Base-by-base conservation (phyloP, 2,797 vertebrate species). In the Spheniscus humboldti region DNA sequence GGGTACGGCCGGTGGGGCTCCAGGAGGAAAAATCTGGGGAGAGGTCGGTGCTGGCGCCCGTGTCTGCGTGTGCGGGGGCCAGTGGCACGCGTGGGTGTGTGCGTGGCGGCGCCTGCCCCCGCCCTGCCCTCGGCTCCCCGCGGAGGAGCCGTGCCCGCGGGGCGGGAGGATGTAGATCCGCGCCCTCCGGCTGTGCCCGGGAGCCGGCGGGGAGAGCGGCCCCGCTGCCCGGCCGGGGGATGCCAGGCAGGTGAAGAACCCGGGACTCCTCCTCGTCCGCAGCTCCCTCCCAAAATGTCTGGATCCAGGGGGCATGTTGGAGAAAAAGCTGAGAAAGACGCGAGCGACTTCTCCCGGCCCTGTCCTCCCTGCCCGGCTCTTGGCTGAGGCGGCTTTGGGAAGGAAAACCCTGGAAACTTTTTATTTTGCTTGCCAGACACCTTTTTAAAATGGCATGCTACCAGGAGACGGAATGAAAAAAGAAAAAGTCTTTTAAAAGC, bases 291-390 rank as follows among this genome's bases (percentile, higher is more conserved):
- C 76, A 43, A 22, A 63, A 66, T 52, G 93, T 92, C 97, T 96
- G 98, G 98, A 97, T 98, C 97, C 96, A 76, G 96, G 96, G 98
- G 98, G 94, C 95, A 98, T 87, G 75, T 97, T 98, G 98, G 98
- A 98, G 98, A 98, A 96, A 11, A 94, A 96, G 77, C 90, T 35
- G 85, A 45, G 90, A 41, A 81, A 86, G 68, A 45, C 73, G n/a
- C 75, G 62, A 69, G 82, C 79, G 79, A 67, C 89, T 84, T 47
- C 53, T 69, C 71, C 66, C 57, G 85, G 92, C 74, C 63, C 86
- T 81, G 68, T 86, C 68, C 74, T 91, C 83, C 78, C 75, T 52
- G 23, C 94, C 86, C 83, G 85, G 75, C 94, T 66, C 39, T 86
- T 93, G 79, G 88, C 95, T 57, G 69, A 53, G 89, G 69, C 90